Evolutionary conservation across 2,888 invertebrate species (phyloP).

Genomic region (Philereme vetulata): DNA sequence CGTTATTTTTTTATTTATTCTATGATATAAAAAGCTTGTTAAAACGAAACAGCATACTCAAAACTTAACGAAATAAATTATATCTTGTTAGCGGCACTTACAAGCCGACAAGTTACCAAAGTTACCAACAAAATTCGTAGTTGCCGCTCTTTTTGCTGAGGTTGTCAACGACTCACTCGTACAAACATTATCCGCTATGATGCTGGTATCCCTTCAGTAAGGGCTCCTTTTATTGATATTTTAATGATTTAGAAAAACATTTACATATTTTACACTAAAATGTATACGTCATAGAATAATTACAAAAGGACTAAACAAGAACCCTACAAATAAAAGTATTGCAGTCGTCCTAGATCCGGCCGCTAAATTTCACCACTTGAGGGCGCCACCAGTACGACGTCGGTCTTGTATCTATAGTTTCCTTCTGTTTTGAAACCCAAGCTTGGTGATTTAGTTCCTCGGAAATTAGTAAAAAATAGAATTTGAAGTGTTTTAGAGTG

Average conservation of each 20-base stretch:
- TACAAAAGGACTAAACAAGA: neutral
- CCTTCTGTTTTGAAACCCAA: conserved; percentile 85
- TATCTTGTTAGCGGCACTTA: neutral
- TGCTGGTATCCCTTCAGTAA: neutral
- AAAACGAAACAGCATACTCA: too few species aligned
- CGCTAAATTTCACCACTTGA: conserved; percentile 63
- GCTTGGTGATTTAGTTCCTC: conserved; percentile 79
- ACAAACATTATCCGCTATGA: conserved; percentile 49
- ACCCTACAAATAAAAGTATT: conserved; percentile 13
- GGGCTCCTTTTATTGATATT: neutral
- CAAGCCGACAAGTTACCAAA: conserved; percentile 14
- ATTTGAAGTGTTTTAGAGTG: conserved; percentile 64
- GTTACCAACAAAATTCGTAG: conserved; percentile 54
- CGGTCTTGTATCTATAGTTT: conserved; percentile 83
- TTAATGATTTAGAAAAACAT: neutral
- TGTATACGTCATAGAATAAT: neutral
- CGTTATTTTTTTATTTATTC: too few species aligned
- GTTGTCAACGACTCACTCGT: conserved; percentile 47
- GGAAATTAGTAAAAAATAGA: conserved; percentile 64
- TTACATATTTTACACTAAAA: neutral
- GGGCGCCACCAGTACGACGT: conserved; percentile 77
- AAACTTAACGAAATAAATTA: too few species aligned
- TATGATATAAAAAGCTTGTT: too few species aligned
- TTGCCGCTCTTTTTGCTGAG: conserved; percentile 51
- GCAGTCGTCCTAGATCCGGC: conserved; percentile 61